Percentiles rank a stretch among this genome's conserved stretches.
These are phyloP conservation scores for Nyctibius bracteatus DNA, from an alignment of 2,113 vertebrate species.

Conservation along the genomic window DNA sequence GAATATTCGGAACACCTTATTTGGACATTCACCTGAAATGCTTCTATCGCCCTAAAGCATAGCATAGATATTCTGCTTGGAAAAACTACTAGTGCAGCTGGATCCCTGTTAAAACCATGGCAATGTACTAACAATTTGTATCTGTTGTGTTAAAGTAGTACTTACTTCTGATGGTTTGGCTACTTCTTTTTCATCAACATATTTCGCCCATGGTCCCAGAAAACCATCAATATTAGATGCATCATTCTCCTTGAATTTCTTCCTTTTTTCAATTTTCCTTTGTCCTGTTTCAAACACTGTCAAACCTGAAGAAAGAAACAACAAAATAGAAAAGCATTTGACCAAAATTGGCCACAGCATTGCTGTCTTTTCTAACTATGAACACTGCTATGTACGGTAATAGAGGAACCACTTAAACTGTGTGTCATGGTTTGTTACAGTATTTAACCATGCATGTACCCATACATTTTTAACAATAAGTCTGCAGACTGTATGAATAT, in stretches of 20 bases:
- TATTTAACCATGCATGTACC: neutral
- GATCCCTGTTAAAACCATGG: neutral
- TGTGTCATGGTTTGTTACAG: neutral
- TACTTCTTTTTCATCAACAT: slow-evolving; percentile 91
- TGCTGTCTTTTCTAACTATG: neutral
- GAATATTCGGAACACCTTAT: neutral
- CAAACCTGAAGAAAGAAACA: slow-evolving; percentile 76
- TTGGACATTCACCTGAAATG: neutral
- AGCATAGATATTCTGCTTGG: neutral
- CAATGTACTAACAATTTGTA: neutral
- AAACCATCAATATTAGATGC: slow-evolving; percentile 92
- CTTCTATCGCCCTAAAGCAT: neutral
- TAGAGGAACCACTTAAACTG: neutral
- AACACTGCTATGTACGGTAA: neutral
- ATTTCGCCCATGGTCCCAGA: slow-evolving; percentile 97
- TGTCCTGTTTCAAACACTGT: slow-evolving; percentile 93
- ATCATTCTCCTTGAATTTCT: slow-evolving; percentile 94
- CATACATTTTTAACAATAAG: neutral
- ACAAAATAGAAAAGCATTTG: neutral
- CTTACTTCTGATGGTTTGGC: slow-evolving; percentile 95
- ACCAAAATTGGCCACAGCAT: neutral
- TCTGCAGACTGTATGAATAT: neutral
- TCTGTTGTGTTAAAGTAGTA: neutral
- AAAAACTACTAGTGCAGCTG: neutral
- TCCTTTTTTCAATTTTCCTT: slow-evolving; percentile 91